Conservation (phyloP, 2,113 vertebrate genomes). For the Coracopsis vasa region DNA sequence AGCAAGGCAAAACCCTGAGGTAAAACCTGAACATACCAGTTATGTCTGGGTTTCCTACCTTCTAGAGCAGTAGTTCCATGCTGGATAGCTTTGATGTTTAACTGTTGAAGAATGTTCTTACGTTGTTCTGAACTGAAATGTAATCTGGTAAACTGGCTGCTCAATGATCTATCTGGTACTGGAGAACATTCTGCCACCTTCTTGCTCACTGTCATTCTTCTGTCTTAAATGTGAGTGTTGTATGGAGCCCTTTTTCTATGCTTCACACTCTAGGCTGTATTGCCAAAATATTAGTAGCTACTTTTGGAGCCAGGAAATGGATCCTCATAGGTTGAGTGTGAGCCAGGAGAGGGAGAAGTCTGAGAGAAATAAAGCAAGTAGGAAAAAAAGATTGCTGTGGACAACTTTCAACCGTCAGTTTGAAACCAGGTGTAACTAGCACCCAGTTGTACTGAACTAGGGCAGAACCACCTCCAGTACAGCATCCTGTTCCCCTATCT, state of each 20-base stretch:
- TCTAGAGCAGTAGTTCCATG: not conserved
- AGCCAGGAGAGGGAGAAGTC: not conserved
- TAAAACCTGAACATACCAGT: accelerated
- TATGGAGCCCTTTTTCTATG: not conserved
- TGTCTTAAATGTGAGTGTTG: not conserved
- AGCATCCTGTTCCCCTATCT: not conserved
- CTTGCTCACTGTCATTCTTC: not conserved
- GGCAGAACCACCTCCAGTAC: not conserved
- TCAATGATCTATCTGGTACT: not conserved
- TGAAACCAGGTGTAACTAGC: not conserved
- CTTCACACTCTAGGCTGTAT: not conserved
- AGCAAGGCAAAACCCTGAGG: not conserved
- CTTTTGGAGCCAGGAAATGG: not conserved
- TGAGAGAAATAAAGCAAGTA: not conserved
- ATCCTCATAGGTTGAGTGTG: not conserved
- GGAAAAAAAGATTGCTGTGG: not conserved
- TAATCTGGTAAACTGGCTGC: not conserved
- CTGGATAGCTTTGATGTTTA: not conserved
- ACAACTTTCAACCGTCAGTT: not conserved
- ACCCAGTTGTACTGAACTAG: not conserved
- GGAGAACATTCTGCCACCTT: not conserved
- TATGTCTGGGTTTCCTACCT: not conserved
- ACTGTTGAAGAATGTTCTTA: not conserved
- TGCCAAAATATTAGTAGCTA: not conserved
- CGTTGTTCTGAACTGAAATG: not conserved